Base-by-base conservation (phyloP, 1,140 invertebrate genomes). In the Penaeus japonicus region DNA sequence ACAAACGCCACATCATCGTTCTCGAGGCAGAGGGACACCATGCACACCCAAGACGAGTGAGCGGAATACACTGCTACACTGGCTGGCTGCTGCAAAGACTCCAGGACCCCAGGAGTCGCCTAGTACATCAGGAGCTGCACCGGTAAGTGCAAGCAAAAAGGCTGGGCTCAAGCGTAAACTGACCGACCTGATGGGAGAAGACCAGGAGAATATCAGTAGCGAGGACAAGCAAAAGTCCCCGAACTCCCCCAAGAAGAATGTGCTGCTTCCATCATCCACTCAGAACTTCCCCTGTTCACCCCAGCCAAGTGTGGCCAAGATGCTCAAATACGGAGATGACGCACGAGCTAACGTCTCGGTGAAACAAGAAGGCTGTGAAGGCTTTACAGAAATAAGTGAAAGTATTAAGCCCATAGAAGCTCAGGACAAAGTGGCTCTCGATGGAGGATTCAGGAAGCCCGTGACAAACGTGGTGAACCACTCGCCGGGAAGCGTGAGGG, bases 341-440 rank as follows among this genome's bases (percentile, higher is more conserved):
- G 18, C 22, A 17, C 55, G 32, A 20, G 17, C 30, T 59, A 22
- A 32, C 22, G 10, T 24, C 5, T 7, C n/a, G 5, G 39, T 62
- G 18, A 32, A 55, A 27, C 47, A 59, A 10, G 53, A 57, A 22
- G 24, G 22, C 39, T 32, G 35, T 30, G 87, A 78, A 24, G 47
- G 24, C 12, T 53, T 39, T 32, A 39, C 59, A 30, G 89, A 90
- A 39, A 80, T 88, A 53, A 65, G 35, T 55, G 89, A 90, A 35
- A 85, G 89, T 62, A 83, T 90, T 15, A 59, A 88, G n/a, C 89
- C 89, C 27, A 85, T 90, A 27, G 89, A 90, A n/a, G 32, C 55
- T 22, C n/a, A 54, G 24, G 86, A 82, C 32, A 82, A 75, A 27
- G 84, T 22, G 30, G 84, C 54, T 20, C 24, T 88, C 24, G 55